These are phyloP conservation scores for Sebastes variabilis DNA, from an alignment of 2,797 vertebrate genomes.

Conservation along the genomic window DNA sequence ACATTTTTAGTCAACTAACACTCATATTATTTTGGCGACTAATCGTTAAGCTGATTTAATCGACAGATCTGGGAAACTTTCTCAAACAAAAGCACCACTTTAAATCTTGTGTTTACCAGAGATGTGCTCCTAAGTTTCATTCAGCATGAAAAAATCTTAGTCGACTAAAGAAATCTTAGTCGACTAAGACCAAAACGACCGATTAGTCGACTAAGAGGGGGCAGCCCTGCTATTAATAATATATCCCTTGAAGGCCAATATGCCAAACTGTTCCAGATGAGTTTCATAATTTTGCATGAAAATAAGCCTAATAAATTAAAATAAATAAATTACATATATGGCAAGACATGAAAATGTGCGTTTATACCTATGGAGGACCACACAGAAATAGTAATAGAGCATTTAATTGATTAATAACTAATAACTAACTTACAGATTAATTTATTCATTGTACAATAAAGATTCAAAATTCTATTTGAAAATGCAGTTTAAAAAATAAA, in stretches of 20 bases:
- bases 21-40: not conserved
- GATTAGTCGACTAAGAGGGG: not conserved
- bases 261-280: not conserved
- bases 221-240: not conserved
- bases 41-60: too few relatives aligned
- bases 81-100: not conserved
- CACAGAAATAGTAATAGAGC: too few relatives aligned
- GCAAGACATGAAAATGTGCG: not conserved
- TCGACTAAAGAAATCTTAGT: not conserved
- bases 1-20: not conserved
- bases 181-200: not conserved
- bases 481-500: too few relatives aligned
- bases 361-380: not conserved
- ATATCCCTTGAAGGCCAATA: not conserved
- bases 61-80: too few relatives aligned
- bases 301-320: not conserved
- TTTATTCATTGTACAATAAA: too few relatives aligned
- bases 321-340: constrained; percentile 3
- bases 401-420: too few relatives aligned
- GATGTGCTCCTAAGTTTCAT: not conserved
- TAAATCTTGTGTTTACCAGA: too few relatives aligned
- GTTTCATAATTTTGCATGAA: not conserved
- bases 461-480: too few relatives aligned
- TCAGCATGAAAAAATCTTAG: not conserved
- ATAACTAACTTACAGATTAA: too few relatives aligned